Evolutionary conservation across 1,140 invertebrate species (phyloP).

Genomic region (Tetragonula clypearis): DNA sequence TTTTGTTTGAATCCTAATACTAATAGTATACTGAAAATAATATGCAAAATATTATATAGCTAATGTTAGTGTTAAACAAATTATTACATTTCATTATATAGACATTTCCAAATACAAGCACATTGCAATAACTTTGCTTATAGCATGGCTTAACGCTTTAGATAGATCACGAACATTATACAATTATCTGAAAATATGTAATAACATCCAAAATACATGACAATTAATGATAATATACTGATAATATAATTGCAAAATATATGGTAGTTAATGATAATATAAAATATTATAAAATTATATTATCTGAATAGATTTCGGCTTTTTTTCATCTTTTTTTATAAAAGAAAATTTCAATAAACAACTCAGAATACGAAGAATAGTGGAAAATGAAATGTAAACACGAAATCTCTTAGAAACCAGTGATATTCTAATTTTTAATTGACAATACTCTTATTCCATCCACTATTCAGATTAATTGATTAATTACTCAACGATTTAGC

Average conservation of each 20-base stretch:
- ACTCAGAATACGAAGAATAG: constrained; percentile 24
- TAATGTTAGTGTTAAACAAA: constrained; percentile 13
- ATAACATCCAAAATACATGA: constrained; percentile 28
- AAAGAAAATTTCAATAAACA: neutral
- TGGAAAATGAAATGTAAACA: constrained; percentile 34
- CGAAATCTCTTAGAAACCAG: constrained; percentile 10
- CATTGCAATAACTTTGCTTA: constrained; percentile 55
- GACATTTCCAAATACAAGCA: constrained; percentile 45
- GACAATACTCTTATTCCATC: constrained; percentile 71
- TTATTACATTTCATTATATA: constrained; percentile 28
- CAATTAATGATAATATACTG: neutral
- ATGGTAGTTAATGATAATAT: neutral
- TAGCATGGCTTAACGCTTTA: constrained; percentile 52
- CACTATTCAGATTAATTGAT: constrained; percentile 60
- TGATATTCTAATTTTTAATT: constrained; percentile 67
- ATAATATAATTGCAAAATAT: constrained; percentile 29
- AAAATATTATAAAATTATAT: neutral
- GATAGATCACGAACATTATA: constrained; percentile 34
- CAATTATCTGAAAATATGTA: constrained; percentile 29
- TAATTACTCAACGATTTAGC: constrained; percentile 49
- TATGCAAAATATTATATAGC: constrained; percentile 7
- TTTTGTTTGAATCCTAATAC: neutral
- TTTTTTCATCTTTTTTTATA: neutral
- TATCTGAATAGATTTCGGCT: neutral
- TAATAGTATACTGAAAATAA: constrained; percentile 9